Conservation (phyloP, 2,113 vertebrate genomes). For the Pagrus major region DNA sequence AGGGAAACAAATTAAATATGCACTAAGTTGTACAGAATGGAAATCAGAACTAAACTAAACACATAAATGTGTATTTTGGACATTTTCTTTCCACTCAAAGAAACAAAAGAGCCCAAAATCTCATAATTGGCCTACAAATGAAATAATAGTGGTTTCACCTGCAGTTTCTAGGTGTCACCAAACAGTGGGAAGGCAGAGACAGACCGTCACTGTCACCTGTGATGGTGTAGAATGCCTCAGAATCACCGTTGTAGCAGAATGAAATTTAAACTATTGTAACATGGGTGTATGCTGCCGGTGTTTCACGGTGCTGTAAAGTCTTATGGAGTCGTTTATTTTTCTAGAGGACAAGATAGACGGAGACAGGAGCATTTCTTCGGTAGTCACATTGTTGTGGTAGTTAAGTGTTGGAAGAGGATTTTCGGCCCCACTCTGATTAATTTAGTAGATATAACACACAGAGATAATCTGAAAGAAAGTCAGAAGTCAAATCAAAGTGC, state of each 20-base stretch:
- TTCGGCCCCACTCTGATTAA: neutral
- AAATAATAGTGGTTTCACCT: no score
- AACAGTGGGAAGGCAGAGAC: neutral
- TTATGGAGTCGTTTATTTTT: neutral
- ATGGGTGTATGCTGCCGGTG: neutral
- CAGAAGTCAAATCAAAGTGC: neutral
- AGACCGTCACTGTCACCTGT: neutral
- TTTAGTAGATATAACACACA: neutral
- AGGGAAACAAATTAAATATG: no score
- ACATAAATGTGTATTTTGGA: no score
- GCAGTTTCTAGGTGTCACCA: no score
- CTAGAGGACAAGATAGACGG: neutral
- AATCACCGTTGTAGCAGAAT: neutral
- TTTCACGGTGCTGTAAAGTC: neutral
- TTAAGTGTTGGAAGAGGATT: neutral
- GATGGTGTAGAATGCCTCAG: neutral
- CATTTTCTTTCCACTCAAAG: no score
- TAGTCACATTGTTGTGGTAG: neutral
- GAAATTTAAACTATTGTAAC: neutral
- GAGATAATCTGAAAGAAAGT: neutral
- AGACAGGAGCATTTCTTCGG: neutral
- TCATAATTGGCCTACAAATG: no score
- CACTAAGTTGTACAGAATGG: no score
- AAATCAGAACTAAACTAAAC: no score
- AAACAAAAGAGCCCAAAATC: no score